Conservation (phyloP, 64 coral and sea anemone species). For the Orbicella faveolata region DNA sequence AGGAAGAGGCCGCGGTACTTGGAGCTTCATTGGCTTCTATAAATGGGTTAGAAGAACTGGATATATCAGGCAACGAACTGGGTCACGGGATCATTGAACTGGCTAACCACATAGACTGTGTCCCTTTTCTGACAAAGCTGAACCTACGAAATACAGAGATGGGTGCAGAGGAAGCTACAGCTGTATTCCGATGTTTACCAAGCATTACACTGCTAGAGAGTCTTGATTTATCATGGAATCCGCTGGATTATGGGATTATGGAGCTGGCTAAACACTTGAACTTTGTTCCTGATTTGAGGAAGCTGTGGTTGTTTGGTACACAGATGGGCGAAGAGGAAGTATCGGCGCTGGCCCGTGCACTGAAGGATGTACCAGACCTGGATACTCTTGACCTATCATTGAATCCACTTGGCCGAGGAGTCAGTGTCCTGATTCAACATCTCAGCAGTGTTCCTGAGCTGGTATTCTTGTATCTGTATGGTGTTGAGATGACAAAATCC, state of each 20-base stretch:
- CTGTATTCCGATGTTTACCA: not conserved
- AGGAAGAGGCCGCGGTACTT: too few relatives aligned
- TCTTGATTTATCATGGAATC: not conserved
- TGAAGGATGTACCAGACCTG: not conserved
- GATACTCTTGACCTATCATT: not conserved
- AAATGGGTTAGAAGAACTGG: too few relatives aligned
- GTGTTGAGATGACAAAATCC: not conserved
- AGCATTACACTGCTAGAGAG: not conserved
- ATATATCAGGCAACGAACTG: not conserved
- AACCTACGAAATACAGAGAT: not conserved
- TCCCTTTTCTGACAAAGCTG: not conserved
- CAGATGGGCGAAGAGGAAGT: not conserved
- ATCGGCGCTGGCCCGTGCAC: too few relatives aligned
- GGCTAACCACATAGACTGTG: not conserved
- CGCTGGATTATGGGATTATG: not conserved
- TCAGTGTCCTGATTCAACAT: not conserved
- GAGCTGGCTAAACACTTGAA: not conserved
- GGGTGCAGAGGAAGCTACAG: not conserved
- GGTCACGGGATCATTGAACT: slow-evolving; percentile 9
- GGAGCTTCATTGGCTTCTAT: too few relatives aligned
- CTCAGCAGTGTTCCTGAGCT: not conserved
- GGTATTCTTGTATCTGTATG: not conserved
- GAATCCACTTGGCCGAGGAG: not conserved
- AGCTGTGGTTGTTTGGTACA: not conserved
- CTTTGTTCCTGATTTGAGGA: not conserved